Conservation (phyloP, 1,140 invertebrate genomes). For the Hyphantria cunea region DNA sequence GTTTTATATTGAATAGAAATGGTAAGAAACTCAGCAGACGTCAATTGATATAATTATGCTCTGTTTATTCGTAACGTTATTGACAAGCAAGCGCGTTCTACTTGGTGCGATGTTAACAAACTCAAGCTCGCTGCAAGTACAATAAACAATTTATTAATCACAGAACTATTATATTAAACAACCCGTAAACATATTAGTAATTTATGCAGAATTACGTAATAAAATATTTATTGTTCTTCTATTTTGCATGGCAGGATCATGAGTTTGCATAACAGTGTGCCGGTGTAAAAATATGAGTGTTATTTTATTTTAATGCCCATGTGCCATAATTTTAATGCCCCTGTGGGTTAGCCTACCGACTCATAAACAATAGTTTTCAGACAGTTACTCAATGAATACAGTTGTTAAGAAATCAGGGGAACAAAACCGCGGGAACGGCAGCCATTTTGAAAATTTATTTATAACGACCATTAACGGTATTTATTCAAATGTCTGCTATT, state of each 20-base stretch:
- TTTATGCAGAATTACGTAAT: conserved; percentile 11
- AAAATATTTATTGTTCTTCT: conserved; percentile 13
- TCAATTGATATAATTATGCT: conserved; percentile 37
- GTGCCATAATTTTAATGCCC: conserved; percentile 70
- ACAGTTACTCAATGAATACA: conserved; percentile 19
- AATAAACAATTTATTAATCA: not conserved
- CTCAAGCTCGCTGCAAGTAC: conserved; percentile 9
- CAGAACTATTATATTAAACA: not conserved
- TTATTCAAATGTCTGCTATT: not conserved
- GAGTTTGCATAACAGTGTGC: conserved; percentile 47
- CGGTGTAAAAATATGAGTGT: conserved; percentile 65
- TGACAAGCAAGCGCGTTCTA: conserved; percentile 14
- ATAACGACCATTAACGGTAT: not conserved
- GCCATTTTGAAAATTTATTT: conserved; percentile 22
- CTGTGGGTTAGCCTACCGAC: conserved; percentile 59
- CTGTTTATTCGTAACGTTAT: conserved; percentile 30
- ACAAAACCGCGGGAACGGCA: conserved; percentile 4
- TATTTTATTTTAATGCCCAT: conserved; percentile 67
- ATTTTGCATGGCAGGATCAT: conserved; percentile 28
- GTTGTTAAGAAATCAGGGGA: conserved; percentile 22
- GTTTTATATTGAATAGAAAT: conserved; percentile 64
- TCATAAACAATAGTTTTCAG: conserved; percentile 36
- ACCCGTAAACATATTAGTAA: conserved; percentile 1
- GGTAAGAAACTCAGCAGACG: conserved; percentile 47
- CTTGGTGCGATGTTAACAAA: conserved; percentile 30